Evolutionary conservation across 2,113 vertebrate species (phyloP).

Genomic region (Carassius gibelio): DNA sequence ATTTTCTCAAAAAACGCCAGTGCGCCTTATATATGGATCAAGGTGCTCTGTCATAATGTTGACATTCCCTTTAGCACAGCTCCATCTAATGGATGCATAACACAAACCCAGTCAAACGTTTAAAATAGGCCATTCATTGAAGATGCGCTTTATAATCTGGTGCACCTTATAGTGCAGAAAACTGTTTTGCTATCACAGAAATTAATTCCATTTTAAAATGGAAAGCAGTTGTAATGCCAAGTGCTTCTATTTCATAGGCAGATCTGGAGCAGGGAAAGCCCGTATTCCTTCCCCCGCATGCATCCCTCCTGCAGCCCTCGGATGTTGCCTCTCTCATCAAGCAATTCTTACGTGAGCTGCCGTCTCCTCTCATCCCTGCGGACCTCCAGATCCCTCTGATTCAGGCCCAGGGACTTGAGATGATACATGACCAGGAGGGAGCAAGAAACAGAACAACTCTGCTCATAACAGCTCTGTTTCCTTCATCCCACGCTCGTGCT

Average conservation of each 20-base stretch:
- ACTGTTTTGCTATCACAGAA: background rate
- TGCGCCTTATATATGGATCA: too few relatives aligned
- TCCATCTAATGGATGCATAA: too few relatives aligned
- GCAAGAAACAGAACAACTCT: slow-evolving; percentile 50
- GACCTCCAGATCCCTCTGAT: slow-evolving; percentile 66
- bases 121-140: too few relatives aligned
- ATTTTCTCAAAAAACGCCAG: too few relatives aligned
- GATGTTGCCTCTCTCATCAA: slow-evolving; percentile 69
- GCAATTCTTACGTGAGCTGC: slow-evolving; percentile 69
- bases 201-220: background rate
- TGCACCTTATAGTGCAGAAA: too few relatives aligned
- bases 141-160: too few relatives aligned
- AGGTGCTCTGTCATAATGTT: too few relatives aligned
- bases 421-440: slow-evolving; percentile 39
- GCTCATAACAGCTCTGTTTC: slow-evolving; percentile 67
- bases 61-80: too few relatives aligned
- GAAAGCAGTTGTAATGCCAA: background rate
- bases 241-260: slow-evolving; percentile 23
- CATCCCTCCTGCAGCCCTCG: slow-evolving; percentile 59
- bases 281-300: slow-evolving; percentile 48
- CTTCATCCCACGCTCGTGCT: slow-evolving; percentile 27
- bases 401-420: slow-evolving; percentile 60
- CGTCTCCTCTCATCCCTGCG: slow-evolving; percentile 61
- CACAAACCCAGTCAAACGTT: too few relatives aligned
- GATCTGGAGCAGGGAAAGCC: slow-evolving; percentile 57